phyloP scores from a whole-genome alignment of 37 sponge, comb jelly and placozoan genomes.

The Bolinopsis microptera region DNA sequence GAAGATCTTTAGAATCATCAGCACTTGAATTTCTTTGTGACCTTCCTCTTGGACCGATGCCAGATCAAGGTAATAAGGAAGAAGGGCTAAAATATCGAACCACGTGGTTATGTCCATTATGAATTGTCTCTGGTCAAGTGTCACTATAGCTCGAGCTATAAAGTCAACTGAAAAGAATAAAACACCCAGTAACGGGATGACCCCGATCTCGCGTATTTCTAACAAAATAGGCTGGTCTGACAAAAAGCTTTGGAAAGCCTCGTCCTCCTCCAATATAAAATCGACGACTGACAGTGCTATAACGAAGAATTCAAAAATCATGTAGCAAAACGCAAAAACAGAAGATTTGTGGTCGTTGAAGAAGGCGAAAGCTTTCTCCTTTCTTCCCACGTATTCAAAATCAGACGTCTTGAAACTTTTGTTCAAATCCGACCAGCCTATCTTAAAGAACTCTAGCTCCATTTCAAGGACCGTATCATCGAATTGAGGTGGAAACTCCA shows the following conservation, averaged over 20 bases:
- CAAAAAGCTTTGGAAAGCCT: not conserved
- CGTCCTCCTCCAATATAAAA: not conserved
- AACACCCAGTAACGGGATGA: not conserved
- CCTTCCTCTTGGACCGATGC: not conserved
- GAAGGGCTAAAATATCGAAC: not conserved
- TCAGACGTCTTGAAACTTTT: not conserved
- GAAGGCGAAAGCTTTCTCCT: not conserved
- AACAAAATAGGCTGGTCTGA: not conserved
- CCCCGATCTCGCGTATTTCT: not conserved
- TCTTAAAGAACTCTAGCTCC: constrained; percentile 24
- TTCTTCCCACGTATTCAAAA: not conserved
- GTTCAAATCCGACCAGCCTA: constrained; percentile 23
- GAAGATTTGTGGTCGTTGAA: constrained; percentile 20
- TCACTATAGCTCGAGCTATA: not conserved
- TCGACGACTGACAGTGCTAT: not conserved
- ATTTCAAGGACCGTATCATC: not conserved
- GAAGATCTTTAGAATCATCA: constrained; percentile 1
- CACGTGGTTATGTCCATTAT: not conserved
- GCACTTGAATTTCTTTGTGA: not conserved
- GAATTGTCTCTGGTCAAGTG: not conserved
- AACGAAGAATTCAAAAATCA: not conserved
- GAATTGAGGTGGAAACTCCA: not conserved
- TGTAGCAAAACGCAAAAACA: not conserved
- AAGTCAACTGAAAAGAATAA: not conserved
- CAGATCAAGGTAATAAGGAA: not conserved